Base-by-base conservation (phyloP, 2,888 invertebrate species). In the Epirrhoe tristata region DNA sequence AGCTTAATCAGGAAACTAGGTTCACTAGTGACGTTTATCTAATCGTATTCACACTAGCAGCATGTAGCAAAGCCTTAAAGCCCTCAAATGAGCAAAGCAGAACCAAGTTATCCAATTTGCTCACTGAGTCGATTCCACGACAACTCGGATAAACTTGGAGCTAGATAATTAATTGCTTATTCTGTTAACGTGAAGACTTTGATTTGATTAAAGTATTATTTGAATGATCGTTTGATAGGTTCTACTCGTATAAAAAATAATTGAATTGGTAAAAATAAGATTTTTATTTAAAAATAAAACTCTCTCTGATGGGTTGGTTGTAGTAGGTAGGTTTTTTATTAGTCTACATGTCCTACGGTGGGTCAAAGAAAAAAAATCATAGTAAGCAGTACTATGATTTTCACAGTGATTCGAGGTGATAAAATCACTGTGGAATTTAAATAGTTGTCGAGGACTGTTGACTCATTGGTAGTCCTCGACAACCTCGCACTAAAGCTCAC, bases 81-180 rank as follows among this genome's bases (percentile, higher is more conserved):
- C 43, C 62, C 52, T 36, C 50, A 55, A 68, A 67, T 58, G 68
- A 65, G 64, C 63, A 69, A 66, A 63, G 46, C 53, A 59, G 50
- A 50, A 58, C 56, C 36, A 66, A 62, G 59, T 69, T 69, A 63
- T 63, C 59, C 56, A 71, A 71, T 71, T 71, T 67, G 69, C 54
- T 68, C 67, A 67, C 61, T 65, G 68, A 70, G 52, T 66, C 53
- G 63, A 57, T 69, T 63, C 55, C 51, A 66, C 54, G 12, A 51
- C 63, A 55, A 68, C 67, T 70, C 67, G 58, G 57, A 55, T 63
- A 61, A 73, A 73, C 68, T 68, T 69, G 56, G 36, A 53, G 53
- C 70, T 58, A 24, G 14, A 46, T 62, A 66, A 66, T 69, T 70
- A 63, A 70, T 61, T 63, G 63, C 65, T 69, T 63, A 64, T 66